Base-by-base conservation (phyloP, 2,113 vertebrate species). In the Hyla sarda region DNA sequence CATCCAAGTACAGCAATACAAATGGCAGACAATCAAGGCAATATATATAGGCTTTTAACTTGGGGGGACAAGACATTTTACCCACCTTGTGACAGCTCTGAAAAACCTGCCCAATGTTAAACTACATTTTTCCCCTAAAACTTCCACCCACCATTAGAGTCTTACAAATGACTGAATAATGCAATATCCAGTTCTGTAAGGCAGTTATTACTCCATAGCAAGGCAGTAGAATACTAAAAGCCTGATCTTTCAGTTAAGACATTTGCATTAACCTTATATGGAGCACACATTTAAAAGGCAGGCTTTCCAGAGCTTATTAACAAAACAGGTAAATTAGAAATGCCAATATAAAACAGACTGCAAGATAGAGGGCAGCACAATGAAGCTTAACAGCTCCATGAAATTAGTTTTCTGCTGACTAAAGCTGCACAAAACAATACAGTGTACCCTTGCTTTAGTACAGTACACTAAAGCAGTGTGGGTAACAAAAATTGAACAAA, bases 1-100 rank as follows among this genome's bases (percentile, higher is more conserved):
- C 93, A 95, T 92, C 94, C 94, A 95, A 94, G 90, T 28, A 81
- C 62, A 78, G 30, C 28, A 80, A 62, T 41, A 79, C 95, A 97
- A 90, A 93, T 94, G 94, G 92, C 94, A 92, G 21, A 93, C 93
- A 95, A 94, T 90, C 91, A 93, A 93, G 93, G 94, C 92, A 95
- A 65, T 16, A 87, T 56, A 71, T 69, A 85, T 34, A 74, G 41
- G 65, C 30, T 30, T 67, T 83, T 74, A 9, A 58, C 0, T 56
- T 69, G 41, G 62, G 47, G 67, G 32, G 13, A n/a, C 7, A 8
- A 47, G 75, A 13, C 25, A 82, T 54, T 45, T 37, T 56, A 93
- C 95, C 95, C 95, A 95, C 94, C 95, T 95, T 81, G 78, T 65
- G 37, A 67, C 34, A 54, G 25, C 56, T 67, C 45, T 30, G 60